phyloP scores from a whole-genome alignment of 2,888 invertebrate genomes.

The Blastobasis adustella region DNA sequence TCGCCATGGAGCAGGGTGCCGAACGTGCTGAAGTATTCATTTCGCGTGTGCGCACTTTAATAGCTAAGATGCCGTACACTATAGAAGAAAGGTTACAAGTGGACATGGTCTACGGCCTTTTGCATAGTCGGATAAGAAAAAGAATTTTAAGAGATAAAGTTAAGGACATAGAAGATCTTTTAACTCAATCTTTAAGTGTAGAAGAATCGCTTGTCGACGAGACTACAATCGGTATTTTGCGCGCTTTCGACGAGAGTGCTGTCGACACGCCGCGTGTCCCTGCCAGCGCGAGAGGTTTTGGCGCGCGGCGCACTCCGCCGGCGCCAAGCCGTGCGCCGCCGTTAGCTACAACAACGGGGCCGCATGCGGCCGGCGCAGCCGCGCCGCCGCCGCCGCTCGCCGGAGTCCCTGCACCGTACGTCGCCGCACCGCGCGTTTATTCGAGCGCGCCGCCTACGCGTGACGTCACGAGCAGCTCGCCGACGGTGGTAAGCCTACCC shows the following conservation, averaged over 20 bases:
- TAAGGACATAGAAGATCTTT: conserved; percentile 2
- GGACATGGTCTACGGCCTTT: conserved; percentile 14
- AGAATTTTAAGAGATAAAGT: conserved; percentile 17
- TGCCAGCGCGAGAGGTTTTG: background rate
- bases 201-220: background rate
- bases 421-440: background rate
- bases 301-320: background rate
- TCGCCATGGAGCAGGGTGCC: too few species aligned
- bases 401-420: background rate
- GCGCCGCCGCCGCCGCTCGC: background rate
- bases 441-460: background rate
- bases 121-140: conserved; percentile 10
- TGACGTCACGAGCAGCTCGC: background rate
- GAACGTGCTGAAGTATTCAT: too few species aligned
- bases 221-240: too few species aligned
- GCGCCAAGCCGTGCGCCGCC: background rate
- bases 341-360: background rate
- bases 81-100: background rate
- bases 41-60: too few species aligned
- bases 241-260: too few species aligned
- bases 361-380: background rate
- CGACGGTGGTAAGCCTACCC: background rate
- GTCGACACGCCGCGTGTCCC: too few species aligned
- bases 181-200: background rate
- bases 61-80: too few species aligned